Percentiles rank a stretch among this genome's conserved stretches.
Conservation (phyloP, 2,888 invertebrate species). For the Scaptomyza caliginosa region DNA sequence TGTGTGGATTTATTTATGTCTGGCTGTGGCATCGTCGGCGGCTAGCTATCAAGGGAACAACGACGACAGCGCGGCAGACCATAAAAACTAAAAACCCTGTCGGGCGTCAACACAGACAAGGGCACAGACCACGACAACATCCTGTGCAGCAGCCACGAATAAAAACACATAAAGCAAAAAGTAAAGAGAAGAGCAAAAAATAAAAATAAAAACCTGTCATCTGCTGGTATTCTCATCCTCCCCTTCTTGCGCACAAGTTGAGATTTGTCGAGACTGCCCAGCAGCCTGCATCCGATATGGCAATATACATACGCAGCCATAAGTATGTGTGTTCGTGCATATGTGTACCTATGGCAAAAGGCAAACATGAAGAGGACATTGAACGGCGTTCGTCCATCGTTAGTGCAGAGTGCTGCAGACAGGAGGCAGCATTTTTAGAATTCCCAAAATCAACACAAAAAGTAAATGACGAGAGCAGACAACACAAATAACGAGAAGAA, state of each 20-base stretch:
- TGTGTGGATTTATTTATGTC: conserved; percentile 13
- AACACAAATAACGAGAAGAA: conserved; percentile 35
- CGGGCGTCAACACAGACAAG: conserved; percentile 36
- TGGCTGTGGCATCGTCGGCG: conserved; percentile 16
- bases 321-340: background rate
- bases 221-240: conserved; percentile 36
- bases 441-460: conserved; percentile 69
- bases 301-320: conserved; percentile 1
- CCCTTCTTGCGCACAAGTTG: conserved; percentile 19
- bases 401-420: conserved; percentile 32
- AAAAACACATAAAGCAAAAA: conserved; percentile 34
- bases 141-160: conserved; percentile 53
- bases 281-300: conserved; percentile 47
- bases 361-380: conserved; percentile 45
- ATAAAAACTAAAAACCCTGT: conserved; percentile 48
- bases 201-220: conserved; percentile 64
- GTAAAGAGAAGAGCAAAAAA: conserved; percentile 16
- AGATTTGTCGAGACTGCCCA: conserved; percentile 30
- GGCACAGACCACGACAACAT: conserved; percentile 54
- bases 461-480: conserved; percentile 46
- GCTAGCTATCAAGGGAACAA: conserved; percentile 36
- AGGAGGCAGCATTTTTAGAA: conserved; percentile 67
- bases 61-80: conserved; percentile 41
- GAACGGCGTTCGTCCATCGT: conserved; percentile 30
- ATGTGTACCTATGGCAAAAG: conserved; percentile 23